Conservation (phyloP, 2,888 invertebrate species). For the Brachycybe producta region DNA sequence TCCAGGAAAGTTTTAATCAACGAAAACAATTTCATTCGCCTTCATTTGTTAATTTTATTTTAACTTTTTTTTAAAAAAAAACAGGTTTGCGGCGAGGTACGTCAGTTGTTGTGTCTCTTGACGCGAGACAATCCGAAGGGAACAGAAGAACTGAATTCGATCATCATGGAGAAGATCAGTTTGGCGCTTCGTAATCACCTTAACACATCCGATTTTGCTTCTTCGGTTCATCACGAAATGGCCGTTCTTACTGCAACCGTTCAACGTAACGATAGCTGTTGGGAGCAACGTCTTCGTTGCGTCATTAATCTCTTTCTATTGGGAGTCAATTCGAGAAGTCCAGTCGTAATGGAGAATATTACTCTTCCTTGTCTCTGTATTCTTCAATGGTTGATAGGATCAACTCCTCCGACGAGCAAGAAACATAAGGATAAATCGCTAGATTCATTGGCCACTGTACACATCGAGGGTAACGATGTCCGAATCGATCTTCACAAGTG, state of each 20-base stretch:
- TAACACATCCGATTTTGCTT: slow-evolving; percentile 55
- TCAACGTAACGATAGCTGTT: slow-evolving; percentile 84
- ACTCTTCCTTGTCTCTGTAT: slow-evolving; percentile 87
- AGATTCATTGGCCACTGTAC: slow-evolving; percentile 24
- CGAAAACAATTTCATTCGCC: not conserved
- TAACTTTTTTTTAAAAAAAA: too few species aligned
- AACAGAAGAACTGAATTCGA: slow-evolving; percentile 66
- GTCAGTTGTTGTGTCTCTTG: slow-evolving; percentile 72
- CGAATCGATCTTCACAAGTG: slow-evolving; percentile 60
- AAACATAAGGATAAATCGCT: slow-evolving; percentile 25
- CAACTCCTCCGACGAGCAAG: slow-evolving; percentile 27
- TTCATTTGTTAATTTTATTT: not conserved
- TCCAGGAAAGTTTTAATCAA: slow-evolving; percentile 37
- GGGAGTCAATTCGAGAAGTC: slow-evolving; percentile 41
- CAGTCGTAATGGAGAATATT: slow-evolving; percentile 77
- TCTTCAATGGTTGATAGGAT: slow-evolving; percentile 59
- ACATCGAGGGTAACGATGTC: slow-evolving; percentile 37
- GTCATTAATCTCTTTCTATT: slow-evolving; percentile 76
- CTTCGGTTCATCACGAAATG: slow-evolving; percentile 77
- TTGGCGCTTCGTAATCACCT: slow-evolving; percentile 45
- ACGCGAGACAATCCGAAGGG: slow-evolving; percentile 73
- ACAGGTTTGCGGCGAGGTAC: slow-evolving; percentile 76
- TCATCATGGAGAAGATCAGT: slow-evolving; percentile 64
- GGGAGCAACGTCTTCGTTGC: slow-evolving; percentile 76
- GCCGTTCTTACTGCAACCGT: slow-evolving; percentile 72